Base-by-base conservation (phyloP, 1,140 invertebrate species). In the Panagrolaimus sp. region DNA sequence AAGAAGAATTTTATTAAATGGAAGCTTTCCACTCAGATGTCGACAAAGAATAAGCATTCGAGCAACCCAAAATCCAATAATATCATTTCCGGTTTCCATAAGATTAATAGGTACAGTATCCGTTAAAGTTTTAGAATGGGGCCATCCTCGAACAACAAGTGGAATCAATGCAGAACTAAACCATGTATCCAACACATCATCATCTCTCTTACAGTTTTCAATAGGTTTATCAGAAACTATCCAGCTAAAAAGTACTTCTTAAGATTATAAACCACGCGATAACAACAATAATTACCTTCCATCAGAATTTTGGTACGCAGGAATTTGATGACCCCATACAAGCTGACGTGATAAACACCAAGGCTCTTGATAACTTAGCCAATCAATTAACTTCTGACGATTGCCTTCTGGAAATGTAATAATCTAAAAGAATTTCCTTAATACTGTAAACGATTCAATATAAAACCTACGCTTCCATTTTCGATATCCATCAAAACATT, bases 281-380 rank as follows among this genome's bases (percentile, higher is more conserved):
- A 48, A 48, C 9, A 48, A 48, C 2, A 14, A 48, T n/a, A n/a
- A n/a, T n/a, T 48, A 48, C 47, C 47, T 14, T 57, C 51, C 51
- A 66, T 31, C 42, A 1, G 9, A 65, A 43, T 69, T 63, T 38
- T 73, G 67, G 11, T 42, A 99, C 0, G 93, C 94, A 3, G 96
- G 96, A 78, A 99, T 96, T 63, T 91, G 87, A 86, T 98, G 96
- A 8, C 96, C 96, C 96, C 96, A 99, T 93, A 94, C 96, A 3
- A 98, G 85, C 83, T 99, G 96, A 14, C 96, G 86, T 53, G 78
- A 81, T 27, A 81, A 62, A 70, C 81, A 82, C 79, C 85, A 85
- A 38, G 85, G 83, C 11, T 86, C 87, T 61, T 92, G 91, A 74
- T 91, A 90, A 62, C 90, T 89, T 89, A 98, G 91, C 95, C 95